Percentiles rank a stretch among this genome's conserved stretches.
Conservation (phyloP, 2,888 invertebrate genomes). For the Pollenia griseotomentosa region DNA sequence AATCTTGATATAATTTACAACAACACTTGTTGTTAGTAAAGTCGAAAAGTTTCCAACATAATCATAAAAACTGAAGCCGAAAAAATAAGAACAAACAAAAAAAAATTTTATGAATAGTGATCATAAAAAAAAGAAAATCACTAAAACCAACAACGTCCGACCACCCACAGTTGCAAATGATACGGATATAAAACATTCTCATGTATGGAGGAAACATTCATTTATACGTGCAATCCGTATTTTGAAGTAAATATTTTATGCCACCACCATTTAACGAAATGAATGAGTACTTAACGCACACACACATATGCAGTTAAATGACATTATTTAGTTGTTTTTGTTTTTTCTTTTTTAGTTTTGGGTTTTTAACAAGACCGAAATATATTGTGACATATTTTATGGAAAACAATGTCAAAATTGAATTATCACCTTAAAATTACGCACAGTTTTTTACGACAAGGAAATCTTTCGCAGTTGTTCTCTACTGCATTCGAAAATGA, state of each 20-base stretch:
- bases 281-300: conserved; percentile 38
- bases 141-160: conserved; percentile 64
- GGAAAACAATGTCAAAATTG: conserved; percentile 73
- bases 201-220: conserved; percentile 5
- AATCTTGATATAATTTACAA: conserved; percentile 68
- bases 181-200: conserved; percentile 53
- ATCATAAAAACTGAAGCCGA: conserved; percentile 58
- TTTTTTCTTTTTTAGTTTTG: background rate
- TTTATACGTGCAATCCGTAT: background rate
- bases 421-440: conserved; percentile 74
- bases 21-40: conserved; percentile 66
- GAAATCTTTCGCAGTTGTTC: background rate
- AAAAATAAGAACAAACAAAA: conserved; percentile 11
- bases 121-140: conserved; percentile 60
- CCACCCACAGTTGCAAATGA: conserved; percentile 71
- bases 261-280: conserved; percentile 51
- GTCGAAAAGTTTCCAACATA: conserved; percentile 62
- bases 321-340: conserved; percentile 43
- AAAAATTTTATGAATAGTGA: conserved; percentile 34
- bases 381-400: conserved; percentile 65
- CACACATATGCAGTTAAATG: background rate
- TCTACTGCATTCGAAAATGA: background rate
- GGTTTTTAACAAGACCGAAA: conserved; percentile 10
- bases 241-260: background rate
- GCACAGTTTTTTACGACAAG: conserved; percentile 35